A percentile compares a stretch with the other conserved stretches of the same genome.
phyloP scores from a whole-genome alignment of 2,888 invertebrate genomes.

The Copidosoma aretas region DNA sequence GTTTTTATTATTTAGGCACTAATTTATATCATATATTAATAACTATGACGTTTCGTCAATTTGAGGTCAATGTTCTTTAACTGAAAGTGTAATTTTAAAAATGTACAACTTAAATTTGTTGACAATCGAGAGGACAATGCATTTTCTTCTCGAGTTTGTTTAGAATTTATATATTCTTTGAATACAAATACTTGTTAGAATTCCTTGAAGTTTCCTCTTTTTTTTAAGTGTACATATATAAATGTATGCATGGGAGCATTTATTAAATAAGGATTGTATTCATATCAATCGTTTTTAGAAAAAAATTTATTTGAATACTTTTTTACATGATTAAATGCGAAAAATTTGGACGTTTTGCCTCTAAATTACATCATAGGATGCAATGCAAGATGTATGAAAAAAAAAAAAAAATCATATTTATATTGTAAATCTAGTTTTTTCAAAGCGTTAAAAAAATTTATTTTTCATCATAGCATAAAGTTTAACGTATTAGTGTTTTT shows the following conservation, averaged over 20 bases:
- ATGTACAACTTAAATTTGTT: conserved; percentile 28
- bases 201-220: conserved; percentile 15
- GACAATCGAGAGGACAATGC: conserved; percentile 10
- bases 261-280: conserved; percentile 17
- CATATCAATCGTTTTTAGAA: conserved; percentile 14
- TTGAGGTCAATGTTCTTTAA: conserved; percentile 27
- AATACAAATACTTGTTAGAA: conserved; percentile 26
- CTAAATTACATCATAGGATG: conserved; percentile 26
- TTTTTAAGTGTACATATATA: conserved; percentile 36
- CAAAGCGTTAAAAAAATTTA: conserved; percentile 5
- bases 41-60: conserved; percentile 15
- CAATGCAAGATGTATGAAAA: conserved; percentile 22
- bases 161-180: conserved; percentile 24
- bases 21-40: neutral
- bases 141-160: conserved; percentile 22
- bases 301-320: conserved; percentile 21
- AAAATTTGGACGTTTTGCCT: conserved; percentile 13
- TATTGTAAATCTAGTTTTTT: neutral
- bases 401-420: conserved; percentile 8
- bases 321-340: conserved; percentile 5
- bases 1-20: neutral
- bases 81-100: conserved; percentile 29
- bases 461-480: conserved; percentile 16
- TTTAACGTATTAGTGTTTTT: conserved; percentile 15
- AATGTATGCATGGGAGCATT: conserved; percentile 33